Evolutionary conservation across 2,113 vertebrate genomes (phyloP), one percentile per base, ranked within the genome.

Genomic region (Jacana jacana): DNA sequence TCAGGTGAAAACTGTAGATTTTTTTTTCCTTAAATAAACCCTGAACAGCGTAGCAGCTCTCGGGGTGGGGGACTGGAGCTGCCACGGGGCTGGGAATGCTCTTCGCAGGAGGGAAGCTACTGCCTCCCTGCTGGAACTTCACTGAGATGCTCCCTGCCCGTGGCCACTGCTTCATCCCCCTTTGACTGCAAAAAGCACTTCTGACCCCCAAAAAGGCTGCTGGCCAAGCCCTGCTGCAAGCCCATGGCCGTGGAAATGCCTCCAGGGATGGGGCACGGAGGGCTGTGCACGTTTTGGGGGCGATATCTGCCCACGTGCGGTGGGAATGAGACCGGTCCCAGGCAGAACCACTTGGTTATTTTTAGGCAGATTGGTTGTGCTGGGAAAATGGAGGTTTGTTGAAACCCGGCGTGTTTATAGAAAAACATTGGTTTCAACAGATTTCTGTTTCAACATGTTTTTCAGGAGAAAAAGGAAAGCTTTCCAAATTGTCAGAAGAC

Each of bases 221-320:
- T 7, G 5, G 35, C 44, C 28, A 11, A 72, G 37, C 65, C 70
- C 28, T 24, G 23, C 35, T 37, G 77, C 13, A 5, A 31, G 44
- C 2, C n/a, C 24, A 1, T 1, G 30, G 37, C 58, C 8, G 2
- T 7, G 68, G 49, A 28, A 72, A 22, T 2, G 11, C 11, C 31
- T 11, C 28, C 51, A 27, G 52, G 3, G 1, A 5, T 42, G 35
- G n/a, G 57, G 24, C 13, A 18, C 0, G 24, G 31, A 3, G 30
- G 42, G 30, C 24, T 9, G 8, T 4, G 51, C 28, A n/a, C 0
- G 0, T 16, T 81, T 19, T 11, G n/a, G 27, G 52, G 61, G 10
- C 46, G 8, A 35, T 13, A 18, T 25, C 39, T 13, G 27, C 33
- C 30, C n/a, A 1, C 0, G 6, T 40, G 49, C 60, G 3, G 1